These are phyloP conservation scores for Epirrhoe alternata DNA, from an alignment of 2,888 invertebrate species.

Conservation along the genomic window DNA sequence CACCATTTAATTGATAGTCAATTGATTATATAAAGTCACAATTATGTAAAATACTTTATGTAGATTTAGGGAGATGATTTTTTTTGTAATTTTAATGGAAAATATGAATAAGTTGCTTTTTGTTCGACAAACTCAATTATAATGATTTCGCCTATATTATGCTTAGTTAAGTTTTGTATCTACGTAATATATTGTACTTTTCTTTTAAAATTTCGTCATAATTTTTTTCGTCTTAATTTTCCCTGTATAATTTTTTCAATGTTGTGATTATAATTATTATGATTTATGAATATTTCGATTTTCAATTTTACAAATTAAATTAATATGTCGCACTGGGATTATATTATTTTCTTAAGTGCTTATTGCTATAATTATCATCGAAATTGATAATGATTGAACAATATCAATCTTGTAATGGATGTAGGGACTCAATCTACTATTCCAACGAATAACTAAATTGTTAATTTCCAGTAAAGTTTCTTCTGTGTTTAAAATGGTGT, in stretches of 20 bases:
- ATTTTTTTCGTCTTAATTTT: background rate
- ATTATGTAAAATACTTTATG: conserved; percentile 48
- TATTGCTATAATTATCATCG: too few relatives aligned
- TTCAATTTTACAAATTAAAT: background rate
- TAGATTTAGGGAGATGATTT: conserved; percentile 34
- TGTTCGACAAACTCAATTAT: conserved; percentile 32
- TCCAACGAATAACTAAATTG: too few relatives aligned
- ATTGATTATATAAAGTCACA: conserved; percentile 61
- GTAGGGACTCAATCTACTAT: too few relatives aligned
- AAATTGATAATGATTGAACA: too few relatives aligned
- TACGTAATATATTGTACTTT: conserved; percentile 2
- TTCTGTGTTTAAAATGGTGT: too few relatives aligned
- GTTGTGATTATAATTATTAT: background rate
- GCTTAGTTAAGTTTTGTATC: conserved; percentile 6
- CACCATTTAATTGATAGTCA: conserved; percentile 71
- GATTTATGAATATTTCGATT: background rate
- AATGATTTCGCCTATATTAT: conserved; percentile 27
- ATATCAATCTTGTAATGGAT: too few relatives aligned
- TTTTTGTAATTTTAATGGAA: conserved; percentile 24
- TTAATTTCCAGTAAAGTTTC: too few relatives aligned
- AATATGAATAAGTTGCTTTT: conserved; percentile 34
- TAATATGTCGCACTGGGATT: background rate
- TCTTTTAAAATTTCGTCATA: background rate
- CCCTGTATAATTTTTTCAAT: background rate
- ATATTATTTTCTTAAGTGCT: too few relatives aligned